Conservation (phyloP, 2,113 vertebrate genomes). For the Eudyptes chrysolophus region DNA sequence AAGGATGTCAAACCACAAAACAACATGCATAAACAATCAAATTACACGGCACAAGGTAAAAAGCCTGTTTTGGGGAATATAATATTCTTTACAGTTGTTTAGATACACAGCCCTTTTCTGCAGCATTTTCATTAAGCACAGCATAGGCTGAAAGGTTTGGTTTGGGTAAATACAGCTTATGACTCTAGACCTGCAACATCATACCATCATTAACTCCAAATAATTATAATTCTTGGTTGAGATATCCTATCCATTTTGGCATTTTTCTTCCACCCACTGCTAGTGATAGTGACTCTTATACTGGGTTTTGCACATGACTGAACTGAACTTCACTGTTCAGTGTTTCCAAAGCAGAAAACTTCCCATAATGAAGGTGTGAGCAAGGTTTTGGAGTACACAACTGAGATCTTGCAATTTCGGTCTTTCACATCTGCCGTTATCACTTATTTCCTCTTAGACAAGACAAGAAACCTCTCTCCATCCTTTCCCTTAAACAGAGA, state of each 20-base stretch:
- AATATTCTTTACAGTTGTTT: neutral
- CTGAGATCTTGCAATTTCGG: neutral
- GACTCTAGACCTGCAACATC: neutral
- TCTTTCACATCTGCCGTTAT: neutral
- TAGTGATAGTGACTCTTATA: neutral
- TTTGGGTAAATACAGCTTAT: neutral
- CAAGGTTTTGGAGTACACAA: neutral
- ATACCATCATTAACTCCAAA: neutral
- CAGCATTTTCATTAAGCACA: neutral
- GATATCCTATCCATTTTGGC: neutral
- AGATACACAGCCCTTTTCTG: neutral
- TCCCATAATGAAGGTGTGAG: neutral
- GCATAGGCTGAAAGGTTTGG: neutral
- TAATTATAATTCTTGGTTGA: neutral
- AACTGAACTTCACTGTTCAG: neutral
- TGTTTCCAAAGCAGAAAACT: neutral
- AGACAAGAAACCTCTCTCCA: neutral
- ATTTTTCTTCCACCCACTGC: neutral
- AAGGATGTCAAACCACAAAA: slow-evolving; percentile 69
- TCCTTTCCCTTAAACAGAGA: neutral
- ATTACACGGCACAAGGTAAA: slow-evolving; percentile 79
- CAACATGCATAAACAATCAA: slow-evolving; percentile 79
- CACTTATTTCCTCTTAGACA: neutral
- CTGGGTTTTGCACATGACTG: neutral
- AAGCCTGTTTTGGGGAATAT: neutral